These are phyloP conservation scores for Dendroctonus valens DNA, from an alignment of 1,140 invertebrate genomes.

Conservation along the genomic window DNA sequence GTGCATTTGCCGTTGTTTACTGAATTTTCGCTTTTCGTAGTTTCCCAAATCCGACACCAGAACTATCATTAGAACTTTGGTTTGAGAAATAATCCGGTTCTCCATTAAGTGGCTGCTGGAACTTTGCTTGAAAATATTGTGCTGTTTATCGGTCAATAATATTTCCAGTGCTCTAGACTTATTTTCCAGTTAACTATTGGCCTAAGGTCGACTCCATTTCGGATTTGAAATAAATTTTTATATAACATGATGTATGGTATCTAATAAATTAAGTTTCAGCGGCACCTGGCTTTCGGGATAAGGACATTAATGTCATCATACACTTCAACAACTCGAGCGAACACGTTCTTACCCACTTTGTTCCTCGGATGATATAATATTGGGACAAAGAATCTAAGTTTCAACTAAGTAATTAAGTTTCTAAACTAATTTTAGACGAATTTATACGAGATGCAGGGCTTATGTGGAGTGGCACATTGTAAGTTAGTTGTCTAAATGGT, in stretches of 20 bases:
- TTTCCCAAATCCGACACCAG: neutral
- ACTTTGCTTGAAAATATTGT: too few relatives aligned
- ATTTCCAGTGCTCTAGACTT: too few relatives aligned
- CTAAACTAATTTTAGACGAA: slow-evolving; percentile 15
- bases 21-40: slow-evolving; percentile 2
- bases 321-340: slow-evolving; percentile 11
- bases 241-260: too few relatives aligned
- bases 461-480: slow-evolving; percentile 1
- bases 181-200: too few relatives aligned
- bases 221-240: too few relatives aligned
- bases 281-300: too few relatives aligned
- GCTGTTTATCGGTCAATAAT: too few relatives aligned
- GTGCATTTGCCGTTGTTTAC: slow-evolving; percentile 1
- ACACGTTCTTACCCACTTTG: slow-evolving; percentile 14
- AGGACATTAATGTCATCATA: slow-evolving; percentile 13
- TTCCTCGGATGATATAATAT: slow-evolving; percentile 13
- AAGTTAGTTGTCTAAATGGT: neutral
- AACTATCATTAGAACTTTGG: slow-evolving; percentile 4
- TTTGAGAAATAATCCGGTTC: too few relatives aligned
- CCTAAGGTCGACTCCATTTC: too few relatives aligned
- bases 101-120: too few relatives aligned
- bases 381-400: slow-evolving; percentile 13
- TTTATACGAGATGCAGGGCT: slow-evolving; percentile 5
- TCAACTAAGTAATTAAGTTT: slow-evolving; percentile 15
- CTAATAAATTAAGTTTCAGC: too few relatives aligned